These are phyloP conservation scores for Trachelus troglodyta DNA, from an alignment of 2,888 invertebrate species.

Conservation along the genomic window DNA sequence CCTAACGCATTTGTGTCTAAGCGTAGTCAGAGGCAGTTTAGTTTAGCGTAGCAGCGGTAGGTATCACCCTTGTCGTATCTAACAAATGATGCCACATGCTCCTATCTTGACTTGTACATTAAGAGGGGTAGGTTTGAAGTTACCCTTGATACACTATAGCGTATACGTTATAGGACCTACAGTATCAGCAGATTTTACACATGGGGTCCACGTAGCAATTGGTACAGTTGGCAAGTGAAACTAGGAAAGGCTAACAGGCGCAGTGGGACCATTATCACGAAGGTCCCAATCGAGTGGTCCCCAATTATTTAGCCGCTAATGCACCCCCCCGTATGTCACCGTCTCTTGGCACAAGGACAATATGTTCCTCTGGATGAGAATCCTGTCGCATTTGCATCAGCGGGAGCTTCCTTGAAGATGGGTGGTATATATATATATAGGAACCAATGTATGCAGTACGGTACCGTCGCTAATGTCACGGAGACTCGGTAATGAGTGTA, in stretches of 20 bases:
- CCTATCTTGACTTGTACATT: constrained; percentile 55
- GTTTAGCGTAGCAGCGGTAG: constrained; percentile 36
- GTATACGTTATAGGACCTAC: neutral
- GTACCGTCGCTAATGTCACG: neutral
- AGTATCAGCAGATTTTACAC: neutral
- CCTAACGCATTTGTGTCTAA: constrained; percentile 37
- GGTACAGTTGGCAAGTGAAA: constrained; percentile 48
- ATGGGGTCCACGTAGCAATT: constrained; percentile 39
- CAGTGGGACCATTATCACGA: constrained; percentile 59
- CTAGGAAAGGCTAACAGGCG: constrained; percentile 55
- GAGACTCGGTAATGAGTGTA: neutral
- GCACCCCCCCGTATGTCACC: constrained; percentile 44
- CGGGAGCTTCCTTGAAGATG: neutral
- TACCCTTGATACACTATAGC: neutral
- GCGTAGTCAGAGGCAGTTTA: constrained; percentile 41
- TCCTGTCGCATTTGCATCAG: neutral
- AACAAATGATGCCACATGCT: constrained; percentile 67
- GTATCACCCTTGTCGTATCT: constrained; percentile 39
- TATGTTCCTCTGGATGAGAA: neutral
- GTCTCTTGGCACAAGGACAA: neutral
- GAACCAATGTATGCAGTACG: neutral
- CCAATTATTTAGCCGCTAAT: constrained; percentile 58
- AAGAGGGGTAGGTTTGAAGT: constrained; percentile 4
- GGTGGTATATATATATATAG: neutral
- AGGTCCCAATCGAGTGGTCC: constrained; percentile 53